phyloP scores from a whole-genome alignment of 2,797 vertebrate genomes.

The Myotis pilosus region DNA sequence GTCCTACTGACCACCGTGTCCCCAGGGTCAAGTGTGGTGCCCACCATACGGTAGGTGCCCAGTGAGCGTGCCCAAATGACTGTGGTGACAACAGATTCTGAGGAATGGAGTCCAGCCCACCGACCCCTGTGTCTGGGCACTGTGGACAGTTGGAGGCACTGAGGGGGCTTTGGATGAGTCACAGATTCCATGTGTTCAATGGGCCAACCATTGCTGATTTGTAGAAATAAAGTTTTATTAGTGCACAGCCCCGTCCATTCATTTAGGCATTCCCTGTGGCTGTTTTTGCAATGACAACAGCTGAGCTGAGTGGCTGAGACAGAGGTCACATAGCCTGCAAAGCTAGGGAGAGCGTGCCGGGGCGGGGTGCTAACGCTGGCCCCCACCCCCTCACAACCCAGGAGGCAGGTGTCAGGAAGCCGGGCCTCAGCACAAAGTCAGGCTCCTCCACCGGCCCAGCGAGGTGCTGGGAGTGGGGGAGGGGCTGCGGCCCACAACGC shows the following conservation, averaged over 20 bases:
- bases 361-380: not conserved
- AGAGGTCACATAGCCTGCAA: not conserved
- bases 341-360: not conserved
- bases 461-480: not conserved
- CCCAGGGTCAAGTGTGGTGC: accelerated
- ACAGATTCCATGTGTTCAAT: accelerated
- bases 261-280: not conserved
- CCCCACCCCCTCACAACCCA: no score
- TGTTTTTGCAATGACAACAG: not conserved
- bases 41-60: not conserved
- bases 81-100: not conserved
- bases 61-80: not conserved
- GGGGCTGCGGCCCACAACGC: no score
- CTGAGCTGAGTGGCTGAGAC: not conserved
- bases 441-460: not conserved
- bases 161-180: not conserved
- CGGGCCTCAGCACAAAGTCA: accelerated
- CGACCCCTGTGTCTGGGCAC: no score
- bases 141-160: not conserved
- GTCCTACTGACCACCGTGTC: not conserved
- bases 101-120: no score
- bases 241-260: accelerated
- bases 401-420: not conserved
- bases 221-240: not conserved
- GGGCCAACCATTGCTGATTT: not conserved